Evolutionary conservation across 2,113 vertebrate genomes (phyloP), one percentile per base, ranked within the genome.

Genomic region (Ptilorrhoa leucosticta): DNA sequence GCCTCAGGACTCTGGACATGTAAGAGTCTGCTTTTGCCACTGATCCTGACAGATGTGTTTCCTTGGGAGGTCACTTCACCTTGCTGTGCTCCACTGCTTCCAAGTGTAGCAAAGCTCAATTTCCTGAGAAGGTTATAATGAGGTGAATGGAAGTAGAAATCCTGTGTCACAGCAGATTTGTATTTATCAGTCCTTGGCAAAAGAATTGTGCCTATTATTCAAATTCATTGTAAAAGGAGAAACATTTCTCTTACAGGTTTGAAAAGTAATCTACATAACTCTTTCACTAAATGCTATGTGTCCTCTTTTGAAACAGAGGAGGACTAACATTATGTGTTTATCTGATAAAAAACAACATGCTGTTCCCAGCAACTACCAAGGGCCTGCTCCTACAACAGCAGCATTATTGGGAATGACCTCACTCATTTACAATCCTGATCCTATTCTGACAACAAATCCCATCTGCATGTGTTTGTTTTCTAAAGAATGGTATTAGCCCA

Each of bases 381-480:
- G 44, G 83, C 48, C 44, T 82, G 86, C 48, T 93, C 65, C 40
- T 92, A 84, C 72, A 93, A 75, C 69, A 91, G 68, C 87, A 94
- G 54, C 68, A 48, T 94, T 92, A 94, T 81, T 93, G 75, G 78
- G 85, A 96, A 93, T 95, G 93, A 97, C 68, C 92, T 95, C 93
- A 95, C 89, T 78, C 93, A 92, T 95, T 95, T 96, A 93, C 75
- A 88, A 4, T 90, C 93, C 71, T 63, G 82, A 86, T 91, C 76
- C 75, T 88, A 93, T 95, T 95, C 90, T 88, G 94, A 95, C 92
- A 97, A 95, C 94, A 96, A 96, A 96, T 70, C 87, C 94, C 95
- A 96, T 96, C 93, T 96, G 96, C 9, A 51, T 78, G 83, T 96
- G 85, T 96, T 97, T 96, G 82, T 90, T 96, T 91, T 94, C 87